A percentile compares a stretch with the other conserved stretches of the same genome.
These are phyloP conservation scores for Himalopsyche anomala DNA, from an alignment of 2,888 invertebrate genomes.

Conservation along the genomic window DNA sequence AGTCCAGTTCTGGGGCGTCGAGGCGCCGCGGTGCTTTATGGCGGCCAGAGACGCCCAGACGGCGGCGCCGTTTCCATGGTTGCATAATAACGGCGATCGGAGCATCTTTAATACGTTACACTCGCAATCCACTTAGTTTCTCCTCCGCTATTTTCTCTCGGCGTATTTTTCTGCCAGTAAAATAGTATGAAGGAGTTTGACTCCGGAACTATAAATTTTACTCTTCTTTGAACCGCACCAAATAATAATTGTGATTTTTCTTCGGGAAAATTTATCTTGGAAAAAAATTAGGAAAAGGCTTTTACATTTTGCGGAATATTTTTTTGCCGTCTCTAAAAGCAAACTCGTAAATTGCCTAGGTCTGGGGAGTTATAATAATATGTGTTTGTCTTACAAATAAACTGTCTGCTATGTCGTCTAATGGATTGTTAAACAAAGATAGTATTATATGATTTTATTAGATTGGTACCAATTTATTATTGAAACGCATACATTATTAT, in stretches of 20 bases:
- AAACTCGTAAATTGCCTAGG: background rate
- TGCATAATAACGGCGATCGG: constrained; percentile 63
- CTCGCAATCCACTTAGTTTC: constrained; percentile 59
- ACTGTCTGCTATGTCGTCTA: background rate
- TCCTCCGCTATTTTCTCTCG: constrained; percentile 50
- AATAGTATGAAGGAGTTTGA: constrained; percentile 24
- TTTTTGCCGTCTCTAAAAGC: constrained; percentile 30
- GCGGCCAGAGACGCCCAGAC: constrained; percentile 64
- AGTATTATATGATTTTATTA: too few species aligned
- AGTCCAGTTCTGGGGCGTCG: constrained; percentile 48
- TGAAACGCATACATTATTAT: too few species aligned
- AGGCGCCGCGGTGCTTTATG: constrained; percentile 65
- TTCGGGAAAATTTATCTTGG: background rate
- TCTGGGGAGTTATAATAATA: background rate
- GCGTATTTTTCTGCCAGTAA: constrained; percentile 49
- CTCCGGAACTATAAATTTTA: constrained; percentile 51
- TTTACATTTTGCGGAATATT: background rate
- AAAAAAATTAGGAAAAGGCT: constrained; percentile 13
- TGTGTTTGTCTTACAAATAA: background rate
- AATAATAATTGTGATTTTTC: constrained; percentile 41
- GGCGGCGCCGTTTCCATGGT: constrained; percentile 64
- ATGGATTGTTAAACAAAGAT: too few species aligned
- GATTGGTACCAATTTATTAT: too few species aligned
- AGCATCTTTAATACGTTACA: constrained; percentile 61
- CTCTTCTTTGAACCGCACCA: constrained; percentile 48